Evolutionary conservation across 1,140 invertebrate genomes (phyloP), one percentile per base, ranked within the genome.

Genomic region (Drosophila lowei): DNA sequence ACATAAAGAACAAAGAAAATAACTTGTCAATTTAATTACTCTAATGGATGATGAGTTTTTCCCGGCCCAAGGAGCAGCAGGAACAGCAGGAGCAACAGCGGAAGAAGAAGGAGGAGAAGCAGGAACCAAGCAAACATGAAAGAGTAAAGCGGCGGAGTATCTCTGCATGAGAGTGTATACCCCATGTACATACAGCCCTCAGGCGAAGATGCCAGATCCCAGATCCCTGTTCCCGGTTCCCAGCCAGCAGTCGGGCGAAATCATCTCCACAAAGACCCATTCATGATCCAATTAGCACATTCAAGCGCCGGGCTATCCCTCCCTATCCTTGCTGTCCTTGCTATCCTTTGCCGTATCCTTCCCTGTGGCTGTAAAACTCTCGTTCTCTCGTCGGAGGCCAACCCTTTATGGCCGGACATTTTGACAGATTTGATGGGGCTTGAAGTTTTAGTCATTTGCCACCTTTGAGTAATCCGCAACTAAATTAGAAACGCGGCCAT

Each of bases 391-490:
- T 30, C 8, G 8, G 30, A 3, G 28, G 11, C 34, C 3, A 38
- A 38, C 34, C 34, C 34, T 38, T 38, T 38, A 38, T 13, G 11
- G 34, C 34, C 34, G 67, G 65, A 57, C 65, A 68, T 68, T 42
- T 68, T 68, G 65, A 68, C 65, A 68, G 65, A 68, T 68, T 68
- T 68, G 63, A 68, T 68, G 65, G 65, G 30, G 63, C 65, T 41
- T 57, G 52, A 68, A 68, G 64, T 68, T 68, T 57, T 64, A 42
- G 65, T 68, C 65, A 43, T 68, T 68, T 68, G 65, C 65, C 65
- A 68, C 65, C 65, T 68, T 68, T 68, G 63, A 68, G 65, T 68
- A 68, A 72, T 73, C 53, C 59, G 73, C 55, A 73, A 61, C 46
- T 44, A 57, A 63, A 79, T 55, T 72, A 72, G 58, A 63, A 52